Evolutionary conservation across 1,140 invertebrate species (phyloP).

Genomic region (Brachionus rubens): DNA sequence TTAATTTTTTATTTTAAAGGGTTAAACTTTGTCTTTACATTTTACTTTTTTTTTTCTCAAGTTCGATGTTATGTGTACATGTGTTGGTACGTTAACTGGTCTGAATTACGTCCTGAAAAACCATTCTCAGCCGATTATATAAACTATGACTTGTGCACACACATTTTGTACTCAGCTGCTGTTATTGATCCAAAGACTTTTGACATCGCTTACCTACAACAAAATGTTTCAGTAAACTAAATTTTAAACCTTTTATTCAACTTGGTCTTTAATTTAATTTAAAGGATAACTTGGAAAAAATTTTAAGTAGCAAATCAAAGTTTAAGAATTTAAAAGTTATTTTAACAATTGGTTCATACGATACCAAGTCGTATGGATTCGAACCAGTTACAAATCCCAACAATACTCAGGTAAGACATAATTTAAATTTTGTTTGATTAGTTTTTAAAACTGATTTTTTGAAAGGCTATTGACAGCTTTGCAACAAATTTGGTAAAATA

Average conservation of each 20-base stretch:
- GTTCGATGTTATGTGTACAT: constrained; percentile 27
- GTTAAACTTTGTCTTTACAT: no score
- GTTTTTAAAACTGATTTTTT: not conserved
- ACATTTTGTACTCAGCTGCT: constrained; percentile 36
- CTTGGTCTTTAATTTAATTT: no score
- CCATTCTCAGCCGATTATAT: constrained; percentile 23
- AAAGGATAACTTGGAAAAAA: constrained; percentile 30
- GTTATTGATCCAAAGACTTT: constrained; percentile 19
- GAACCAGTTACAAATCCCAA: constrained; percentile 16
- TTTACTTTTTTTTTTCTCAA: not conserved
- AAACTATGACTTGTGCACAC: constrained; percentile 20
- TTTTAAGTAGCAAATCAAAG: not conserved
- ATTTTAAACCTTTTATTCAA: not conserved
- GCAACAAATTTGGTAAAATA: not conserved
- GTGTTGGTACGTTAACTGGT: constrained; percentile 45
- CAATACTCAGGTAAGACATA: not conserved
- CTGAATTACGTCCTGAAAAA: not conserved
- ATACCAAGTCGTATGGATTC: constrained; percentile 39
- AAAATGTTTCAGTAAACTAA: not conserved
- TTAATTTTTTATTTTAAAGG: no score
- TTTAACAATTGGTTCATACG: constrained; percentile 30
- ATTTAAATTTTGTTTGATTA: not conserved
- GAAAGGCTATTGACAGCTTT: constrained; percentile 10
- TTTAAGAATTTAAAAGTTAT: constrained; percentile 14
- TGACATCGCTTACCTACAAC: not conserved